A percentile compares a stretch with the other conserved stretches of the same genome.
phyloP scores from a whole-genome alignment of 2,888 invertebrate species.

The Luperina testacea region DNA sequence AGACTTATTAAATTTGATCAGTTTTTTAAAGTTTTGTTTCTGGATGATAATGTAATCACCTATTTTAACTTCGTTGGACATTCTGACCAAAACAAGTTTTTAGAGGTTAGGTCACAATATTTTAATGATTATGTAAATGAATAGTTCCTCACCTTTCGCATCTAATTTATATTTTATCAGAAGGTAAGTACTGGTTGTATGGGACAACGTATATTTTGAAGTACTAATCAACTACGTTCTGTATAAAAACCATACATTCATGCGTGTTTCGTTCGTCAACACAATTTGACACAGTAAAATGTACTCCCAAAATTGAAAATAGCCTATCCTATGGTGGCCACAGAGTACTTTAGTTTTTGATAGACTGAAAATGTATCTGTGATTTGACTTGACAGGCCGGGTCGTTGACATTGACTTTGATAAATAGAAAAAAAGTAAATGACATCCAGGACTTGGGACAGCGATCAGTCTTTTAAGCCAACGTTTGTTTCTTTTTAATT shows the following conservation, averaged over 20 bases:
- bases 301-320: no score
- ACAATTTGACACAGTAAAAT: slow-evolving; percentile 1
- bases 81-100: slow-evolving; percentile 28
- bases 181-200: not conserved
- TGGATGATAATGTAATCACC: slow-evolving; percentile 94
- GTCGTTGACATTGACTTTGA: slow-evolving; percentile 10
- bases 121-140: not conserved
- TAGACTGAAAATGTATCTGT: no score
- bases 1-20: slow-evolving; percentile 92
- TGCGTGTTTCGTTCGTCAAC: slow-evolving; percentile 7
- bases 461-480: slow-evolving; percentile 16
- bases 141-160: not conserved
- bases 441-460: not conserved
- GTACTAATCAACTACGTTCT: not conserved
- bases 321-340: no score
- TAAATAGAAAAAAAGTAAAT: not conserved
- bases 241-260: not conserved
- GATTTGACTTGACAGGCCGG: no score
- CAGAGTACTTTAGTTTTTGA: no score
- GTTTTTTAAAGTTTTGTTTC: slow-evolving; percentile 94
- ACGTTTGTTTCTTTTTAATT: not conserved
- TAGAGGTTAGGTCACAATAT: slow-evolving; percentile 36
- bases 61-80: slow-evolving; percentile 80
- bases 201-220: not conserved
- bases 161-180: slow-evolving; percentile 9